A percentile compares a stretch with the other conserved stretches of the same genome.
These are phyloP conservation scores for Sitta carolinensis DNA, from an alignment of 2,797 vertebrate genomes.

Conservation along the genomic window DNA sequence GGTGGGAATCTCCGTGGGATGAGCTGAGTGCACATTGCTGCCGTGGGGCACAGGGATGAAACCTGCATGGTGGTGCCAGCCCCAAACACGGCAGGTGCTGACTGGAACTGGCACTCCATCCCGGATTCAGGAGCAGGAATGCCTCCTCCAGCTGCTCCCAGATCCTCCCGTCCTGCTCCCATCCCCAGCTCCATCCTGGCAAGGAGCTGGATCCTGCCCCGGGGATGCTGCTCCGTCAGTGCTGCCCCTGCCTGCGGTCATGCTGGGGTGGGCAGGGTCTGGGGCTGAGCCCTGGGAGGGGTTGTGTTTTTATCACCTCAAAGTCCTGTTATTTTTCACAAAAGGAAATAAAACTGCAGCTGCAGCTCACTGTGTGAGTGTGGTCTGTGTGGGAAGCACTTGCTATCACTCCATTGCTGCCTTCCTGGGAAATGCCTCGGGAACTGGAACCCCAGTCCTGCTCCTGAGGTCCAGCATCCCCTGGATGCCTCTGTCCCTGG, in stretches of 20 bases:
- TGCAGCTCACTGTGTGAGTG: conserved; percentile 50
- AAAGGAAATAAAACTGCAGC: conserved; percentile 79
- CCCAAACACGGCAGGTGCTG: accelerated
- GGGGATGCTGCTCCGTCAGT: conserved; percentile 15
- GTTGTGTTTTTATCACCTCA: not conserved
- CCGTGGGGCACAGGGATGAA: not conserved
- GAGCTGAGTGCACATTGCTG: accelerated
- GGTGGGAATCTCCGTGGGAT: not conserved
- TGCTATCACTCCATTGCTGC: accelerated
- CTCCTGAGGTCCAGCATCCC: not conserved
- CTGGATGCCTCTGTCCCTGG: accelerated
- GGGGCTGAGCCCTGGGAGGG: conserved; percentile 55
- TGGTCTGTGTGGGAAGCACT: not conserved
- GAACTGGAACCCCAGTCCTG: not conserved
- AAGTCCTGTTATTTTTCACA: conserved; percentile 75
- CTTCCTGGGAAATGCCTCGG: accelerated
- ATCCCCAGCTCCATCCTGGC: not conserved
- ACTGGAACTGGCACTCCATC: not conserved
- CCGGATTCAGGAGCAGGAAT: not conserved
- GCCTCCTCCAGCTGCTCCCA: not conserved
- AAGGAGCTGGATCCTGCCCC: not conserved
- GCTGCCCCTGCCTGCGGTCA: conserved; percentile 39
- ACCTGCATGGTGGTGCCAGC: not conserved
- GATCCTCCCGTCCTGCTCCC: not conserved
- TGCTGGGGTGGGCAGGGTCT: conserved; percentile 24